These are phyloP conservation scores for Liasis olivaceus DNA, from an alignment of 2,797 vertebrate species.

Conservation along the genomic window DNA sequence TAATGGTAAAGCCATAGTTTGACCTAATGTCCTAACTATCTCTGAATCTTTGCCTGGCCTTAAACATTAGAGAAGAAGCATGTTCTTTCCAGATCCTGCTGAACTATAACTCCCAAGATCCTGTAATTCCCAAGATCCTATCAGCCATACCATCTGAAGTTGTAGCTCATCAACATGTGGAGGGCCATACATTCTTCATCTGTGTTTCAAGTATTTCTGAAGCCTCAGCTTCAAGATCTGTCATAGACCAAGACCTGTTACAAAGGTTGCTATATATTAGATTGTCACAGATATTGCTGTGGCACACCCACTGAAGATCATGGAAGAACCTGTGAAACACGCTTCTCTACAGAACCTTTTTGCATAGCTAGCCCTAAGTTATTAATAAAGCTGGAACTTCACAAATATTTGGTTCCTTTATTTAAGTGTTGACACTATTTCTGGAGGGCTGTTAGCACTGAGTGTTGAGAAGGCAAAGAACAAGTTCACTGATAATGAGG, in stretches of 20 bases:
- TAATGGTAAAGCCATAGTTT: background rate
- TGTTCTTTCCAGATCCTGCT: background rate
- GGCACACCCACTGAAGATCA: background rate
- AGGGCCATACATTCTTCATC: too few species aligned
- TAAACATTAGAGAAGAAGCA: background rate
- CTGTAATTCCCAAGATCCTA: background rate
- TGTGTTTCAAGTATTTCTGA: background rate
- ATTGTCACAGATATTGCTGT: background rate
- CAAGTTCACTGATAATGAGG: too few species aligned
- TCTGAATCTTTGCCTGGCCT: background rate
- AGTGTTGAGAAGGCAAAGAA: too few species aligned
- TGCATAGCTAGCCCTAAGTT: background rate
- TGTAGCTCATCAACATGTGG: too few species aligned
- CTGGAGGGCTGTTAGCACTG: too few species aligned
- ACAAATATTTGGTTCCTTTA: background rate
- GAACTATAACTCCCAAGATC: background rate
- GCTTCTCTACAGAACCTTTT: background rate
- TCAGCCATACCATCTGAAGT: background rate
- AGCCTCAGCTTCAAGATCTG: background rate
- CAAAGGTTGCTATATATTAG: background rate
- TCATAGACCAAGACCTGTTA: too few species aligned
- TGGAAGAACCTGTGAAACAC: too few species aligned
- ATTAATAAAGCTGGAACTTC: background rate
- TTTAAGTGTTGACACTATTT: too few species aligned
- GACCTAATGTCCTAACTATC: background rate